Evolutionary conservation across 2,888 invertebrate species (phyloP), one percentile per base, ranked within the genome.

Genomic region (Dryobotodes eremita): DNA sequence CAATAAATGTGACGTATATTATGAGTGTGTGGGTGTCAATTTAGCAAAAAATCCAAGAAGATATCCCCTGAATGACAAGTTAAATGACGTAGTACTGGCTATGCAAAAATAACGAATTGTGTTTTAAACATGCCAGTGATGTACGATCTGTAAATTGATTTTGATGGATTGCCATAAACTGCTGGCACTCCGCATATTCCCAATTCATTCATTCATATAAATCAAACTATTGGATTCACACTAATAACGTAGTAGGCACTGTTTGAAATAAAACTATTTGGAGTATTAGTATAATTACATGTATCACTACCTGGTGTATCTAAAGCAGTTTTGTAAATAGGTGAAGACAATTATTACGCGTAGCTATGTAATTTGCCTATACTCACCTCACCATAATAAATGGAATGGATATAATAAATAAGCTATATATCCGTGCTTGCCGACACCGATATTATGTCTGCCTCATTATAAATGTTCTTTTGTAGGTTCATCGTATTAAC

Each of bases 111-210:
- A 72, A 36, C 15, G 36, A 8, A 69, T 20, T 36, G 31, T 36
- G 23, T 73, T 73, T 76, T 57, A 62, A 70, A 62, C 5, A 20
- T 26, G 53, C 23, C 59, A 46, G 62, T 84, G 80, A 80, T 78
- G 1, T 36, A 36, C 31, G 31, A 80, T 23, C 50, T 50, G 17
- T 71, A 71, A 78, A 84, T 73, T 72, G 57, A 74, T 71, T 77
- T 78, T 84, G 75, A 80, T 77, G 36, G 57, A 83, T 80, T 31
- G 62, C 62, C 62, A 20, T 62, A 65, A 85, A 76, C 65, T 71
- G 65, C 61, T 61, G 20, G 46, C 77, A 69, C 74, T 83, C 57
- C 64, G 75, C 26, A 46, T n/a, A 73, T 75, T 31, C 13, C 36
- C 26, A 55, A 57, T 62, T 64, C n/a, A 68, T 50, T 62, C 15